phyloP scores from a whole-genome alignment of 1,140 invertebrate species.

The Spodoptera litura region DNA sequence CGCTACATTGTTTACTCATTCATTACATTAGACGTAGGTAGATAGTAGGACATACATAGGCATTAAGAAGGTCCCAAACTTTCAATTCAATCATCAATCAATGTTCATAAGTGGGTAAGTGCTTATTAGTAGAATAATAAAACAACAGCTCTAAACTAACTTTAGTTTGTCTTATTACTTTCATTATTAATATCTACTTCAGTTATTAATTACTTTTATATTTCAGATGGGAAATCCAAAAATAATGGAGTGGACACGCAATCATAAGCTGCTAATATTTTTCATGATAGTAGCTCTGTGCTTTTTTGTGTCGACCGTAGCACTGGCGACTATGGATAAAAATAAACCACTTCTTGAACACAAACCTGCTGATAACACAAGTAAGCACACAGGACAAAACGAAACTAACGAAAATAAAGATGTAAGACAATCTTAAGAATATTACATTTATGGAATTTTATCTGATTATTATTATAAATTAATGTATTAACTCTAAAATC shows the following conservation, averaged over 20 bases:
- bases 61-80: too few species aligned
- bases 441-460: background rate
- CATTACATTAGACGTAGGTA: too few species aligned
- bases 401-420: background rate
- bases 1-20: too few species aligned
- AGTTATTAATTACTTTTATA: background rate
- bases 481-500: too few species aligned
- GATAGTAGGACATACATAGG: too few species aligned
- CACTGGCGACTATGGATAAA: conserved; percentile 45
- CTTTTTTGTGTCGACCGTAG: conserved; percentile 81
- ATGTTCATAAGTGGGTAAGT: too few species aligned
- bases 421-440: background rate
- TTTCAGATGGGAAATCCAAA: conserved; percentile 37
- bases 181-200: background rate
- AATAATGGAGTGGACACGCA: conserved; percentile 58
- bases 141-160: background rate
- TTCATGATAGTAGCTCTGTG: conserved; percentile 63
- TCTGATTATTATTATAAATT: too few species aligned
- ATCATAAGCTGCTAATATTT: conserved; percentile 67
- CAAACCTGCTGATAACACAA: background rate
- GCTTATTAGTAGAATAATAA: too few species aligned
- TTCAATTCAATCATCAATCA: too few species aligned
- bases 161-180: background rate
- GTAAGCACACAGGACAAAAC: background rate
- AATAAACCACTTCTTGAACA: conserved; percentile 11